A percentile compares a stretch with the other conserved stretches of the same genome.
These are phyloP conservation scores for Calameuta filiformis DNA, from an alignment of 2,888 invertebrate genomes.

Conservation along the genomic window DNA sequence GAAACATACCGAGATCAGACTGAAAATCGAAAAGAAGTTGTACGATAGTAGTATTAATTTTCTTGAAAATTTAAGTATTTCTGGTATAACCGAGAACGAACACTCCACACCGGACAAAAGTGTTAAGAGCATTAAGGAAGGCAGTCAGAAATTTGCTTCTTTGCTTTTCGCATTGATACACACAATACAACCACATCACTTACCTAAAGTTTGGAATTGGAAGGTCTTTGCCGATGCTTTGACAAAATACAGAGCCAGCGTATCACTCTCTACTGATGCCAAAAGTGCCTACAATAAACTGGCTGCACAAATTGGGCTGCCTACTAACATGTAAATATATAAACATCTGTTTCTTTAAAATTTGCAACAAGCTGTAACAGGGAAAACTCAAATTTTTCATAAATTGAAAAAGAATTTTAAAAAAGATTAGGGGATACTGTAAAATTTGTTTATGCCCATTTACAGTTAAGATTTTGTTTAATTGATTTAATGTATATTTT, in stretches of 20 bases:
- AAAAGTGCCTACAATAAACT: conserved; percentile 67
- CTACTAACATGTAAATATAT: conserved; percentile 43
- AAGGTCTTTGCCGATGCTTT: conserved; percentile 58
- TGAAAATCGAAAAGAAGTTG: conserved; percentile 67
- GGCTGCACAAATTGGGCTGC: conserved; percentile 62
- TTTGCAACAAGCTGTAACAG: neutral
- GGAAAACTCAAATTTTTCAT: neutral
- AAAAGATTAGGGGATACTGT: neutral
- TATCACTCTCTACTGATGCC: conserved; percentile 64
- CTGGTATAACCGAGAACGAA: conserved; percentile 58
- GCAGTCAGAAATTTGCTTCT: conserved; percentile 71
- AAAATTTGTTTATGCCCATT: neutral
- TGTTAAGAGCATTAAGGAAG: conserved; percentile 43
- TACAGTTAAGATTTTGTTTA: neutral
- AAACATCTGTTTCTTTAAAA: neutral
- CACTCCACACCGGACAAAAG: conserved; percentile 14
- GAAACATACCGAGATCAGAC: conserved; percentile 59
- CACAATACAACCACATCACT: conserved; percentile 53
- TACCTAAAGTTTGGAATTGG: conserved; percentile 64
- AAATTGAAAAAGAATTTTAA: neutral
- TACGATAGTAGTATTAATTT: conserved; percentile 63
- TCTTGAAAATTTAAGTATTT: conserved; percentile 57
- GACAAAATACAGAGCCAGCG: conserved; percentile 57
- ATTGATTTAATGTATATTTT: neutral
- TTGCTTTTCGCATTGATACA: conserved; percentile 70